Evolutionary conservation across 2,113 vertebrate species (phyloP).

Genomic region (Nothocercus nigrocapillus): DNA sequence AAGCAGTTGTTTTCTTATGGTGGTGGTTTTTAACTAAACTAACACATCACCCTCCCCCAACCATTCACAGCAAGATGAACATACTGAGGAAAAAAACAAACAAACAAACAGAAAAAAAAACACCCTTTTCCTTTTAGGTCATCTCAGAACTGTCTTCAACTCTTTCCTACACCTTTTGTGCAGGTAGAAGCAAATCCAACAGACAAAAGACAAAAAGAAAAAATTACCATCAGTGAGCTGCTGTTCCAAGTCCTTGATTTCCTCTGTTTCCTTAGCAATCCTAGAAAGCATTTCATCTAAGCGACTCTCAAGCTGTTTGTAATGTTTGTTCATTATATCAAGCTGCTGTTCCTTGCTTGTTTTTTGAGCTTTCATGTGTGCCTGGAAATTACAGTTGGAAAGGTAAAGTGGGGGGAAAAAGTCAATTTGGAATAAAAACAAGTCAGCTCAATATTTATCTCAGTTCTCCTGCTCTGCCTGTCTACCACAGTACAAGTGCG

Average conservation of each 20-base stretch:
- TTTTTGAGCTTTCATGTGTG: conserved; percentile 81
- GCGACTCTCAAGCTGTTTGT: conserved; percentile 83
- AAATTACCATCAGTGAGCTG: conserved; percentile 90
- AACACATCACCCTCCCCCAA: background rate
- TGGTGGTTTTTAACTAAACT: background rate
- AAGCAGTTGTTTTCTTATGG: background rate
- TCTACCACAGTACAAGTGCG: background rate
- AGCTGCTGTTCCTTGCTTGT: conserved; percentile 80
- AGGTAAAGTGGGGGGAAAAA: background rate
- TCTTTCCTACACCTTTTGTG: background rate
- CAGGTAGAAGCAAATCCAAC: background rate
- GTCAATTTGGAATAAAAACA: background rate
- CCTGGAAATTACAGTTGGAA: conserved; percentile 62
- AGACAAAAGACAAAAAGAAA: background rate
- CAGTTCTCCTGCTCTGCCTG: background rate
- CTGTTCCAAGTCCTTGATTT: conserved; percentile 94
- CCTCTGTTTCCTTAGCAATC: conserved; percentile 91
- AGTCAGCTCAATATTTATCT: background rate
- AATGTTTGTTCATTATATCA: conserved; percentile 84
- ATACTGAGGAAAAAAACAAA: background rate
- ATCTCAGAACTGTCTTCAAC: background rate
- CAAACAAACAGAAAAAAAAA: no score
- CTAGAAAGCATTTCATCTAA: conserved; percentile 88
- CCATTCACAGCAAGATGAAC: background rate
- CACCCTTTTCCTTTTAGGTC: no score